Evolutionary conservation across 2,113 vertebrate genomes (phyloP).

Genomic region (Malurus melanocephalus): DNA sequence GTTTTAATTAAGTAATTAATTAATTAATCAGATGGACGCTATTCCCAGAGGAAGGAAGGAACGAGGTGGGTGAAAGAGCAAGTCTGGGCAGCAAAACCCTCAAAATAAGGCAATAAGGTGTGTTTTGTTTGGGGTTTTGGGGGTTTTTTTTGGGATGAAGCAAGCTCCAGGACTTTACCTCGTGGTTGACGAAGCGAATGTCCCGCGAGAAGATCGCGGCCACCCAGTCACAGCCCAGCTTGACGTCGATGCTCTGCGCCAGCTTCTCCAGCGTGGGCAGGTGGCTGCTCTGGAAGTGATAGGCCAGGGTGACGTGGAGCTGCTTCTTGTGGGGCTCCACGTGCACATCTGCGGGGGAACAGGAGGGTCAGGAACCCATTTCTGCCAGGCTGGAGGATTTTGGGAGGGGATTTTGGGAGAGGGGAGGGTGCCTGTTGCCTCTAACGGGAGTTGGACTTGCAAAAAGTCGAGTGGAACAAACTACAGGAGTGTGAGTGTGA

Average conservation of each 20-base stretch:
- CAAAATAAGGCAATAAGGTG: too few species aligned
- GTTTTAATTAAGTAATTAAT: not conserved
- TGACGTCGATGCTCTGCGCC: conserved; percentile 85
- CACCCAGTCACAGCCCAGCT: conserved; percentile 93
- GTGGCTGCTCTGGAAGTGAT: conserved; percentile 93
- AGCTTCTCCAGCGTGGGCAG: conserved; percentile 88
- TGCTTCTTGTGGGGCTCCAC: conserved; percentile 98
- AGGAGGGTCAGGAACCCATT: not conserved
- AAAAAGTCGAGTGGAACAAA: not conserved
- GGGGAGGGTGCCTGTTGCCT: rapidly evolving
- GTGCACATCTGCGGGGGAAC: conserved; percentile 79
- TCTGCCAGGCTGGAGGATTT: rapidly evolving
- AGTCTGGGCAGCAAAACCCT: not conserved
- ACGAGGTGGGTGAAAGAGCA: not conserved
- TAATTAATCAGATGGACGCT: not conserved
- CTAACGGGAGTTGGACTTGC: not conserved
- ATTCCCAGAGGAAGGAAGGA: not conserved
- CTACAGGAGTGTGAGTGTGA: too few species aligned
- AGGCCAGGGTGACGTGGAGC: conserved; percentile 93
- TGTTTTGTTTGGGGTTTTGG: not conserved
- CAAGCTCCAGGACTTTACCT: conserved; percentile 73
- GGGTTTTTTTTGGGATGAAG: not conserved
- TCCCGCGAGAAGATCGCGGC: conserved; percentile 93
- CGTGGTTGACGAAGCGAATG: conserved; percentile 93
- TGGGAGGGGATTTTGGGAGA: not conserved